A percentile compares a stretch with the other conserved stretches of the same genome.
These are phyloP conservation scores for Antechinus stuartii DNA, from an alignment of 2,113 vertebrate genomes.

Conservation along the genomic window DNA sequence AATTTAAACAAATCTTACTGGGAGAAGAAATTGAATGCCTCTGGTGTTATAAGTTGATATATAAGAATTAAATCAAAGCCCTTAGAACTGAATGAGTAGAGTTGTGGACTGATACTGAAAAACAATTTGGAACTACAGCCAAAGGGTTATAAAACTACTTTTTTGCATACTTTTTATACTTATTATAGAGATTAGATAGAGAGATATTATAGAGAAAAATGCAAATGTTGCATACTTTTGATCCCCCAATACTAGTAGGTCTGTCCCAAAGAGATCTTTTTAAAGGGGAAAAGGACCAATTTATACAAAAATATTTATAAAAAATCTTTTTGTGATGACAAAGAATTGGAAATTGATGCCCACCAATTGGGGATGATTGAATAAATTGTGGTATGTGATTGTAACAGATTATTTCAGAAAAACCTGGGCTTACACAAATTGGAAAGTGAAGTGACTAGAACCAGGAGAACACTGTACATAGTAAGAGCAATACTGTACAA, in stretches of 20 bases:
- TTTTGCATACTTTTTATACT: no score
- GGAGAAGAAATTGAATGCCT: neutral
- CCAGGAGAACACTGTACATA: no score
- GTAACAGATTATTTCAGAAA: no score
- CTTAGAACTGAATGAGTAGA: neutral
- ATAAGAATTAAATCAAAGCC: neutral
- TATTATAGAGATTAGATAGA: no score
- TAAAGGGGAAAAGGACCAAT: neutral
- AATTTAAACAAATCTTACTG: slow-evolving; percentile 8
- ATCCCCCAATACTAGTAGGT: neutral
- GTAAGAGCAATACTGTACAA: no score
- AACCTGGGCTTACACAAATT: no score
- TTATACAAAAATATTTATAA: neutral
- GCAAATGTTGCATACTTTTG: neutral
- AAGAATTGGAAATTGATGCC: neutral
- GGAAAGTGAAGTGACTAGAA: no score
- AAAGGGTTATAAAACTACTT: neutral
- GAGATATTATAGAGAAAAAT: no score
- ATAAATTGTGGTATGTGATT: no score
- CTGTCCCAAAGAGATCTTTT: neutral
- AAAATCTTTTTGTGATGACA: neutral
- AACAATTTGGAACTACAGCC: neutral
- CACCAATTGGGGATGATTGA: neutral
- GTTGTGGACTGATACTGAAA: neutral
- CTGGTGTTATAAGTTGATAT: neutral